Evolutionary conservation across 2,797 vertebrate species (phyloP).

Genomic region (Rachycentron canadum): DNA sequence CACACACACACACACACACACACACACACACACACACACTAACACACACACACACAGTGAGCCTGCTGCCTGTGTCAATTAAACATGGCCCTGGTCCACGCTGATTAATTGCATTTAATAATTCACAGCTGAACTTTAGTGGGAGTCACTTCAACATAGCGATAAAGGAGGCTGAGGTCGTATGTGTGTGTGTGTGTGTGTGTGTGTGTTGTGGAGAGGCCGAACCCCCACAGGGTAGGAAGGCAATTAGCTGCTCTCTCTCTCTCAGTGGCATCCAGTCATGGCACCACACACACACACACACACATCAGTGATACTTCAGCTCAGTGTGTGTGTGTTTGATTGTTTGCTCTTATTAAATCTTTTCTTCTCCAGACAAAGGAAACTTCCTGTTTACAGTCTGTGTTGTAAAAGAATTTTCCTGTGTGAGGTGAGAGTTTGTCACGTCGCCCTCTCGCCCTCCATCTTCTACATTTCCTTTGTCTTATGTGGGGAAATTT

Average conservation of each 20-base stretch:
- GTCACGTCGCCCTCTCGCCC: not conserved
- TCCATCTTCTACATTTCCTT: not conserved
- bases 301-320: not conserved
- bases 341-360: constrained; percentile 27
- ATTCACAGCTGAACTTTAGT: constrained; percentile 88
- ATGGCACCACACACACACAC: constrained; percentile 36
- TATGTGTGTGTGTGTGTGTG: constrained; percentile 23
- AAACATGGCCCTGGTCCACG: constrained; percentile 68
- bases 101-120: constrained; percentile 88
- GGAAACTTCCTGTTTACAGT: not conserved
- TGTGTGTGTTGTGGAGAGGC: constrained; percentile 31
- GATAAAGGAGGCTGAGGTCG: constrained; percentile 46
- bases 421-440: too few relatives aligned
- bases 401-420: too few relatives aligned
- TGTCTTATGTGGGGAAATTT: not conserved
- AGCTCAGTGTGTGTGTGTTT: not conserved
- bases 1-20: constrained; percentile 11
- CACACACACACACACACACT: constrained; percentile 23
- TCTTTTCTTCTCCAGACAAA: not conserved
- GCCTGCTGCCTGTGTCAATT: constrained; percentile 74
- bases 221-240: constrained; percentile 73
- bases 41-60: constrained; percentile 44
- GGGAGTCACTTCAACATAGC: constrained; percentile 70
- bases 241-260: constrained; percentile 83
- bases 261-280: constrained; percentile 68